Evolutionary conservation across 2,888 invertebrate genomes (phyloP), one percentile per base, ranked within the genome.

Genomic region (Oxycera nigricornis): DNA sequence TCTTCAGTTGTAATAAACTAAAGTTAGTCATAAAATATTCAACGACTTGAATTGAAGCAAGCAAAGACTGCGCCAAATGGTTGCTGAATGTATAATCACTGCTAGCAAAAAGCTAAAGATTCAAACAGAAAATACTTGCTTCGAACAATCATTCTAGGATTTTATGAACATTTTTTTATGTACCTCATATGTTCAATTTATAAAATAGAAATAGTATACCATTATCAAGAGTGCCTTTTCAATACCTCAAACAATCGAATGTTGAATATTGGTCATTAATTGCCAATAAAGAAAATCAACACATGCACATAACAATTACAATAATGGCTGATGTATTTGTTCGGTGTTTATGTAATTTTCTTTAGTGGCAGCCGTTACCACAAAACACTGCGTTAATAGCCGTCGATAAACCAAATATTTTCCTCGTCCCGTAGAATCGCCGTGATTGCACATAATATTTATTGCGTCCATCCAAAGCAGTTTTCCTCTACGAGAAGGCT

Each of bases 391-490:
- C 24, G 55, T 24, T 24, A 55, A 55, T 24, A 55, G 20, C 20
- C 11, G 6, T 14, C 59, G 30, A 28, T 59, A 59, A 59, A 30
- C 30, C 28, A 59, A 59, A 59, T 59, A 26, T 20, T 17, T 28
- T 30, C 30, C 59, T 9, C 11, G 4, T 28, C 30, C n/a, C 4
- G 4, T n/a, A 39, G 41, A 65, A 65, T 65, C 17, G 24, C 41
- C 30, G 30, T 39, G 65, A 65, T 24, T 65, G 11, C 35, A 70
- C 70, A 22, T 52, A 70, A 70, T 70, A 70, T 70, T 70, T 70
- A 70, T 70, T 52, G 31, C 22, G 55, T 70, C 55, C 70, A 22
- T 52, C 52, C n/a, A 39, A 3, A 41, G 20, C 65, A 41, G 65
- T n/a, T 22, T 41, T 39, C 39, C 30, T 24, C 28, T 41, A 65